phyloP scores from a whole-genome alignment of 2,888 invertebrate genomes.

The Sphaeridia pumilis region DNA sequence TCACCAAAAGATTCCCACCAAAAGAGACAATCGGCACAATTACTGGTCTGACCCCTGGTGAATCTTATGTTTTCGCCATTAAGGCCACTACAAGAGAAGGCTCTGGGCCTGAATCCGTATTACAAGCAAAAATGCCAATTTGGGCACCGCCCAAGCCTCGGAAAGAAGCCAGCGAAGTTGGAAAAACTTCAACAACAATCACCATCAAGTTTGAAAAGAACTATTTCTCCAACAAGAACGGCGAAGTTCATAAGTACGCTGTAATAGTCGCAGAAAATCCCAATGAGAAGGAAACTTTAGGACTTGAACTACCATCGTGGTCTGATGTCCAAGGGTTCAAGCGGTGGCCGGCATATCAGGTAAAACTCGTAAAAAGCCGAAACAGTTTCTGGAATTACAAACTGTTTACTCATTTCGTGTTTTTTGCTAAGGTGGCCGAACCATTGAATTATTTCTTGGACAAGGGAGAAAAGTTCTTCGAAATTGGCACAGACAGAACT shows the following conservation, averaged over 20 bases:
- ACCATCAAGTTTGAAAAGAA: slow-evolving; percentile 77
- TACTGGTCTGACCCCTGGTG: slow-evolving; percentile 62
- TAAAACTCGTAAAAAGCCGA: too few species aligned
- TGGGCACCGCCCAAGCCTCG: slow-evolving; percentile 60
- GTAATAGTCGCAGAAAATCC: slow-evolving; percentile 76
- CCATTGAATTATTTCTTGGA: slow-evolving; percentile 79
- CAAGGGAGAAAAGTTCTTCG: slow-evolving; percentile 68
- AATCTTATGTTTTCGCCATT: slow-evolving; percentile 66
- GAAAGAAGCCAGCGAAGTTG: slow-evolving; percentile 55
- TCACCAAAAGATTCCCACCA: slow-evolving; percentile 40
- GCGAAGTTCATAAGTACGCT: slow-evolving; percentile 66
- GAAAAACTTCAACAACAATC: slow-evolving; percentile 57
- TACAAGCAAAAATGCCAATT: slow-evolving; percentile 73
- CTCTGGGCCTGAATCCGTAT: slow-evolving; percentile 57
- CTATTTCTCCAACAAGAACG: slow-evolving; percentile 78
- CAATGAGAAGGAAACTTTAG: slow-evolving; percentile 63
- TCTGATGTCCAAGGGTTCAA: slow-evolving; percentile 77
- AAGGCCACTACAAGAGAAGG: slow-evolving; percentile 77
- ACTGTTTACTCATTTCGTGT: too few species aligned
- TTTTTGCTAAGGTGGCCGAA: slow-evolving; percentile 72
- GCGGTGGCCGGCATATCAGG: slow-evolving; percentile 89
- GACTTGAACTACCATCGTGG: slow-evolving; percentile 81
- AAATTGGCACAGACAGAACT: slow-evolving; percentile 62
- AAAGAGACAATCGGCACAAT: slow-evolving; percentile 58
- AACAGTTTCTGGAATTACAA: background rate